Evolutionary conservation across 2,113 vertebrate genomes (phyloP).

Genomic region (Proterorhinus semilunaris): DNA sequence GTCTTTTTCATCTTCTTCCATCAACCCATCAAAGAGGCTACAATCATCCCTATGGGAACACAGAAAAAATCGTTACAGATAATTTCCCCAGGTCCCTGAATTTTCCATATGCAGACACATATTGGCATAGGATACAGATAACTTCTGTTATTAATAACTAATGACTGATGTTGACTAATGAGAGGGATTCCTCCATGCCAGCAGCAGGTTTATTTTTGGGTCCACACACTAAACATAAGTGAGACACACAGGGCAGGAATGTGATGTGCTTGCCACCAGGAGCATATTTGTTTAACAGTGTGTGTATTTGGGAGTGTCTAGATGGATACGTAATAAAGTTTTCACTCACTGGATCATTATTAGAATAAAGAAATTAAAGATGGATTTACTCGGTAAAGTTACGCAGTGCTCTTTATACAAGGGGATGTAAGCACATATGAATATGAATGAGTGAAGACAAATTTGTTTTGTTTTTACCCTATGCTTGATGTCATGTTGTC

Average conservation of each 20-base stretch:
- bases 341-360: not conserved
- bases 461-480: constrained; percentile 57
- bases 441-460: not conserved
- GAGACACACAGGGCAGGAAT: constrained; percentile 33
- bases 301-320: constrained; percentile 7
- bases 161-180: constrained; percentile 43
- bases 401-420: not conserved
- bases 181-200: constrained; percentile 55
- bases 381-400: not conserved
- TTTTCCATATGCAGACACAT: constrained; percentile 6
- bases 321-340: not conserved
- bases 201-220: constrained; percentile 57
- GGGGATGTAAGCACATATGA: not conserved
- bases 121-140: constrained; percentile 40
- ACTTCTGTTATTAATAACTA: constrained; percentile 53
- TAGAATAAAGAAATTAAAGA: not conserved
- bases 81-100: not conserved
- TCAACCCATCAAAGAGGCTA: constrained; percentile 97
- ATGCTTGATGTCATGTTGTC: constrained; percentile 78
- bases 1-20: constrained; percentile 99
- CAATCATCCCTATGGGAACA: constrained; percentile 86
- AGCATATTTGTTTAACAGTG: constrained; percentile 21
- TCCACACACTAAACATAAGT: constrained; percentile 24
- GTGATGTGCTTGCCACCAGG: constrained; percentile 39
- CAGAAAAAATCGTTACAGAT: constrained; percentile 14